These are phyloP conservation scores for Aurelia sp. DNA, from an alignment of 30 jellyfish, hydroid and myxozoan genomes.

Conservation along the genomic window DNA sequence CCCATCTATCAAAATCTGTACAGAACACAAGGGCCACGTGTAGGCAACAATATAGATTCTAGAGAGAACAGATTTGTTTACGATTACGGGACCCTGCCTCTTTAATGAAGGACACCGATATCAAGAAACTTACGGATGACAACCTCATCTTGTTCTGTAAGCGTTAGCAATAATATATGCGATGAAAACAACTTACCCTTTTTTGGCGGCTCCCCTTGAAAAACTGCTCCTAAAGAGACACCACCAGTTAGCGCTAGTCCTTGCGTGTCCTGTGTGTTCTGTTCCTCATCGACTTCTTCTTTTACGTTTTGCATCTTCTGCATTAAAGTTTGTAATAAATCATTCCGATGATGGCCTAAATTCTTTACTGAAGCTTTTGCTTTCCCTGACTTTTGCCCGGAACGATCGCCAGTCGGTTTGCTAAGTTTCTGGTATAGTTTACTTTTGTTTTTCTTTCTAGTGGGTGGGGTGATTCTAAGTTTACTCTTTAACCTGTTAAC, in stretches of 20 bases:
- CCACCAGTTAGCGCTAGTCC: slow-evolving; percentile 38
- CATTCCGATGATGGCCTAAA: slow-evolving; percentile 6
- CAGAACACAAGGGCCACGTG: no score
- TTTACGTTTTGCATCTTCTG: slow-evolving; percentile 36
- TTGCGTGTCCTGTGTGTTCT: no score
- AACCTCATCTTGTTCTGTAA: no score
- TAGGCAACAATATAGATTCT: no score
- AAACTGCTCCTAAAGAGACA: slow-evolving; percentile 59
- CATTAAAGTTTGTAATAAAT: slow-evolving; percentile 34
- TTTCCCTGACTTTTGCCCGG: not conserved
- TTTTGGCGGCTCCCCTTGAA: slow-evolving; percentile 48
- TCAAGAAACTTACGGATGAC: no score
- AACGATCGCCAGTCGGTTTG: not conserved
- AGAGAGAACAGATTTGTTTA: no score
- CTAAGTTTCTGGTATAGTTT: not conserved
- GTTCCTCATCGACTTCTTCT: slow-evolving; percentile 23
- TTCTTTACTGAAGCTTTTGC: slow-evolving; percentile 34
- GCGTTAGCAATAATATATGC: no score
- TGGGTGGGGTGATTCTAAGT: slow-evolving; percentile 14
- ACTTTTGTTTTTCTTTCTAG: not conserved
- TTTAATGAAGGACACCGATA: no score
- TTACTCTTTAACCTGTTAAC: slow-evolving; percentile 4
- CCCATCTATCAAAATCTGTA: no score
- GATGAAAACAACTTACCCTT: slow-evolving; percentile 1
- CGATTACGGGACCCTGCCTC: no score